Evolutionary conservation across 2,797 vertebrate species (phyloP).

Genomic region (Rhodeus uyekii): DNA sequence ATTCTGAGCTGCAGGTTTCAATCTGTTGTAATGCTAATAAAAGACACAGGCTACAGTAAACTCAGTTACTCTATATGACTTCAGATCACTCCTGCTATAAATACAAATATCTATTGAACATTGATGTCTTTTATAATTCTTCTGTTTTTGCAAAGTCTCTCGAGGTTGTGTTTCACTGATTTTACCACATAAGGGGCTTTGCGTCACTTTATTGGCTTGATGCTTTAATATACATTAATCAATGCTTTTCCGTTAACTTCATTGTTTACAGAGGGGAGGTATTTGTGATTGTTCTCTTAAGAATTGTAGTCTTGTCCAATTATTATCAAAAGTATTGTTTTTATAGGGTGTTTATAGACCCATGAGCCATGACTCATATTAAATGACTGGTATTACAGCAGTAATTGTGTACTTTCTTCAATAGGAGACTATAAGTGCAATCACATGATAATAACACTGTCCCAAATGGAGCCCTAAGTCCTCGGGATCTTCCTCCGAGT

Average conservation of each 20-base stretch:
- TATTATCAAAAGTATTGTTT: background rate
- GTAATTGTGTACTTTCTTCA: background rate
- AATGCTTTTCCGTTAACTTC: background rate
- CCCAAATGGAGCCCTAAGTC: too few species aligned
- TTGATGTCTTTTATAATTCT: background rate
- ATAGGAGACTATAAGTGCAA: background rate
- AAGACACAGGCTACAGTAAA: background rate
- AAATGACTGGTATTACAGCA: constrained; percentile 17
- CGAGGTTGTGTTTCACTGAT: background rate
- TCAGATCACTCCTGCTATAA: background rate
- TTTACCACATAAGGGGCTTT: background rate
- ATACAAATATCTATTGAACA: background rate
- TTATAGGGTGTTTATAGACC: background rate
- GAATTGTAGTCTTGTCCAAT: background rate
- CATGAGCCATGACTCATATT: background rate
- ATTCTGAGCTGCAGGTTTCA: background rate
- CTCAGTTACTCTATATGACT: background rate
- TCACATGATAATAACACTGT: too few species aligned
- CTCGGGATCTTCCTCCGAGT: too few species aligned
- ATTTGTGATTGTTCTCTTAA: background rate
- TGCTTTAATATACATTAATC: background rate
- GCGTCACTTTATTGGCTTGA: background rate
- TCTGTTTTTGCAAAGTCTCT: background rate
- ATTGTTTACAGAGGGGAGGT: background rate
- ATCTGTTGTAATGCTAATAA: background rate